Base-by-base conservation (phyloP, 2,888 invertebrate genomes). In the Dyspetes luteomarginatus region DNA sequence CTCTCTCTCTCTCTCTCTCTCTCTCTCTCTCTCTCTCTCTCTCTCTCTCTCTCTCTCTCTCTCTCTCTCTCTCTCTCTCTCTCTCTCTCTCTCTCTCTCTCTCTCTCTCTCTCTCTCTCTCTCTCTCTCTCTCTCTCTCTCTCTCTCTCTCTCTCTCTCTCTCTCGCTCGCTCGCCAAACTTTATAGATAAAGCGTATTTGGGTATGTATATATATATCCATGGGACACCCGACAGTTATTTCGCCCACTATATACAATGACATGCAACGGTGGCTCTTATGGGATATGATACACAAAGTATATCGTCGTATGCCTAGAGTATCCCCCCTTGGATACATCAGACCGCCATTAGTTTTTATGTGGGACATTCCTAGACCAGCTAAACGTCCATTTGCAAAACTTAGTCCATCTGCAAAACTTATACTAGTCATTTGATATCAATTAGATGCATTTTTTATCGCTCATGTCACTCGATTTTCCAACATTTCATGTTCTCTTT, bases 81-180 rank as follows among this genome's bases (percentile, higher is more conserved):
- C 50, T 5, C 60, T 67, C n/a, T 43, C 67, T 62, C 74, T 58
- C 56, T 45, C 41, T n/a, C 62, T 73, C 69, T 26, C 72, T 65
- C 50, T 5, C 60, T 67, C n/a, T 43, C 67, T 62, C 74, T 58
- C 56, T 45, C 41, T n/a, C 62, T 73, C 69, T 26, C 72, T 65
- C 50, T 5, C 60, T 67, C n/a, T 43, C 67, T 62, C 74, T 58
- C 56, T 45, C 41, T n/a, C 62, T 73, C 69, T 26, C 72, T 65
- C 50, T 5, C 60, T 67, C n/a, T 43, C 67, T 62, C 74, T 58
- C 56, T 45, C 41, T 72, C 62, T 73, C 69, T 26, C 72, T 65
- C 50, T 5, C 60, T 67, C n/a, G 43, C 67, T 62, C 74, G 58
- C 56, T 45, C 41, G 50, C 58, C 76, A 56, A 48, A 56, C 50